phyloP scores from a whole-genome alignment of 2,797 vertebrate species.

The Argentina silus region DNA sequence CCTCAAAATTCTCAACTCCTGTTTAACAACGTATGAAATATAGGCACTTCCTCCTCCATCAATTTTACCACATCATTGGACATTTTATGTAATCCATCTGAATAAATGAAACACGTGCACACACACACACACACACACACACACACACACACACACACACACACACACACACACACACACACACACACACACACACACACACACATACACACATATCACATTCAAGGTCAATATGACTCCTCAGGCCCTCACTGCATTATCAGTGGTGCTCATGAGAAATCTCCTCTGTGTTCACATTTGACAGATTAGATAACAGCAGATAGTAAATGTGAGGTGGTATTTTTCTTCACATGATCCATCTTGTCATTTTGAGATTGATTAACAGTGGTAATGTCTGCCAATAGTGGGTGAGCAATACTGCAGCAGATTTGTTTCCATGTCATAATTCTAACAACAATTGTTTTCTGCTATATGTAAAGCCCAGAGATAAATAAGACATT shows the following conservation, averaged over 20 bases:
- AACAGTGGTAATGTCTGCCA: conserved; percentile 7
- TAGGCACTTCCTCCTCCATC: conserved; percentile 15
- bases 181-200: too few species aligned
- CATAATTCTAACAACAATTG: conserved; percentile 20
- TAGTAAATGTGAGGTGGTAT: too few species aligned
- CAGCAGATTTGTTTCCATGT: conserved; percentile 27
- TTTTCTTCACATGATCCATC: not conserved
- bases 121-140: too few species aligned
- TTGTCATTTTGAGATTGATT: conserved; percentile 17
- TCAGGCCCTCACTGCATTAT: conserved; percentile 44
- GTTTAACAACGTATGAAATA: conserved; percentile 42
- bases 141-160: too few species aligned
- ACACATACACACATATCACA: too few species aligned
- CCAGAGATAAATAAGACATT: conserved; percentile 37
- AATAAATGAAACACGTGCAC: too few species aligned
- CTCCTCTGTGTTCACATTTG: conserved; percentile 5
- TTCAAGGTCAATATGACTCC: conserved; percentile 62
- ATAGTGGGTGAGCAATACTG: conserved; percentile 42
- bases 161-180: too few species aligned
- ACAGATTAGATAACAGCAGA: conserved; percentile 1
- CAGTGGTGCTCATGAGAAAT: conserved; percentile 29
- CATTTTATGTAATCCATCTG: not conserved
- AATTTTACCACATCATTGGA: too few species aligned
- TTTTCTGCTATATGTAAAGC: conserved; percentile 51
- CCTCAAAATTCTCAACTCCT: not conserved